phyloP scores from a whole-genome alignment of 2,113 vertebrate genomes.

The Paraplagusia blochii region DNA sequence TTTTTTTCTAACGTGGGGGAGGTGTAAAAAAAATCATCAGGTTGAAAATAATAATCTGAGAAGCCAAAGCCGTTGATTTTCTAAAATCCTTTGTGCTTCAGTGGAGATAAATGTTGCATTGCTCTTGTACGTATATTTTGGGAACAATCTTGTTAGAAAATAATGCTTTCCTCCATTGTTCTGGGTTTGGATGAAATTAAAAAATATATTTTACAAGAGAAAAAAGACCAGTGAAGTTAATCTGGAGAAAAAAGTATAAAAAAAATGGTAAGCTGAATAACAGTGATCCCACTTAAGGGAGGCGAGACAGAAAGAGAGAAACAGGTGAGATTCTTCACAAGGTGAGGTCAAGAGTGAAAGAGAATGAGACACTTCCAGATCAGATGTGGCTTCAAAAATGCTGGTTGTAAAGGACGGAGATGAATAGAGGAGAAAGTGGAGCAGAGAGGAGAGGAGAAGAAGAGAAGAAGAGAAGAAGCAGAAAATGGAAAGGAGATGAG shows the following conservation, averaged over 20 bases:
- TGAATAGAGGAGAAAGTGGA: constrained; percentile 26
- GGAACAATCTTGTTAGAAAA: too few species aligned
- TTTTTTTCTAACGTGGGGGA: too few species aligned
- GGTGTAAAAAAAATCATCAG: too few species aligned
- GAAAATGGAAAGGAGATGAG: too few species aligned
- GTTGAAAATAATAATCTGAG: too few species aligned
- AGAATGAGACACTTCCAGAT: constrained; percentile 32
- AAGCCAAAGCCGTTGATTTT: too few species aligned
- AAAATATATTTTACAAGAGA: constrained; percentile 13
- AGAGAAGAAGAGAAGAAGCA: not conserved
- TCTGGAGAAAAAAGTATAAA: constrained; percentile 17
- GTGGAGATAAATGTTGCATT: too few species aligned
- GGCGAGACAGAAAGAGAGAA: constrained; percentile 20
- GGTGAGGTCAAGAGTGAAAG: constrained; percentile 24
- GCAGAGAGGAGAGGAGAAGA: constrained; percentile 1
- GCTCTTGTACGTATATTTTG: too few species aligned
- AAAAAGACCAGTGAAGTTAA: constrained; percentile 9
- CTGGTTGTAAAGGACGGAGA: constrained; percentile 24
- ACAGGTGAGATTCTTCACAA: constrained; percentile 20
- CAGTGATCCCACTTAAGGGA: constrained; percentile 24
- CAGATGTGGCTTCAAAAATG: constrained; percentile 40
- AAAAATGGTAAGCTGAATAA: constrained; percentile 12
- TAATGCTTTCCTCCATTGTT: too few species aligned
- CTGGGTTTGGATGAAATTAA: too few species aligned
- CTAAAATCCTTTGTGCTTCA: too few species aligned